Conservation (phyloP, 2,888 invertebrate species). For the Campoplex capitator region DNA sequence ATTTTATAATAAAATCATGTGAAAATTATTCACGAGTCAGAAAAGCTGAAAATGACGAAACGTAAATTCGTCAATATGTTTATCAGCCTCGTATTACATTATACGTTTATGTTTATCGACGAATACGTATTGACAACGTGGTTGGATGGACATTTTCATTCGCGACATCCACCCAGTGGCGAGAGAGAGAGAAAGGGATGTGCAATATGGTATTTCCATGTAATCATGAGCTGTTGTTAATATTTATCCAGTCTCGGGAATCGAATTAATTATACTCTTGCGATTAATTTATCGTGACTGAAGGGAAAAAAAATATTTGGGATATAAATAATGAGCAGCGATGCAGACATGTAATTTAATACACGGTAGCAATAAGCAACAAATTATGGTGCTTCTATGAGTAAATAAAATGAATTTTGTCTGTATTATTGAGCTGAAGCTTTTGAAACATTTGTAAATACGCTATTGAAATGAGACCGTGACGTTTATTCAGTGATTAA, state of each 20-base stretch:
- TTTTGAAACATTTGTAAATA: not conserved
- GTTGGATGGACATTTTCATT: conserved; percentile 54
- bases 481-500: not conserved
- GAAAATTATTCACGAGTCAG: conserved; percentile 45
- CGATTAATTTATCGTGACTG: conserved; percentile 30
- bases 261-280: conserved; percentile 40
- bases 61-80: conserved; percentile 1
- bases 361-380: not conserved
- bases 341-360: not conserved
- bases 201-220: conserved; percentile 55
- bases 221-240: conserved; percentile 62
- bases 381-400: not conserved
- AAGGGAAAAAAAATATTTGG: conserved; percentile 1
- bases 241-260: conserved; percentile 43
- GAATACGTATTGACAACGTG: conserved; percentile 13
- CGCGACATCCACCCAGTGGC: not conserved
- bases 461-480: not conserved
- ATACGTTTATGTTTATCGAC: conserved; percentile 19
- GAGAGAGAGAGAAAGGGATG: not conserved
- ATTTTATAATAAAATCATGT: conserved; percentile 62
- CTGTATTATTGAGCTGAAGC: not conserved
- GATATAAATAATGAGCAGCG: not conserved
- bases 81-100: not conserved
- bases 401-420: not conserved
- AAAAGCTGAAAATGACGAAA: conserved; percentile 10